A percentile compares a stretch with the other conserved stretches of the same genome.
These are phyloP conservation scores for Mus minutoides DNA, from an alignment of 2,797 vertebrate species.

Conservation along the genomic window DNA sequence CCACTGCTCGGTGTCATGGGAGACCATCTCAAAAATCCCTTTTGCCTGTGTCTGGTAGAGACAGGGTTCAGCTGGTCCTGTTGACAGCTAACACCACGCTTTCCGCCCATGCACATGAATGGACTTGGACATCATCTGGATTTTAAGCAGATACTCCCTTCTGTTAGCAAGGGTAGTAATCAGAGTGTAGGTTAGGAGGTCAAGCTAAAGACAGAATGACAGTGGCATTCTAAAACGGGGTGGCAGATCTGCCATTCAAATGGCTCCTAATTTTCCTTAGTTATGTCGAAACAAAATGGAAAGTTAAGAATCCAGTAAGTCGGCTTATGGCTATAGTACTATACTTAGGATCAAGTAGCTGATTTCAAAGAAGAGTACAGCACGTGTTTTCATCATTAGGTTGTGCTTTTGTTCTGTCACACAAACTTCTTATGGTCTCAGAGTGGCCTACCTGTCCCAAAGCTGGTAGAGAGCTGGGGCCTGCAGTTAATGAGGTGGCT, in stretches of 20 bases:
- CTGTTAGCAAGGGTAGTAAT: slow-evolving; percentile 36
- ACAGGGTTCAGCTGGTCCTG: background rate
- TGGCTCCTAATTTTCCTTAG: slow-evolving; percentile 34
- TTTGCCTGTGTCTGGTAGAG: background rate
- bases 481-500: background rate
- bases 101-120: background rate
- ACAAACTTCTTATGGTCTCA: background rate
- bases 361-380: background rate
- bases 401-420: background rate
- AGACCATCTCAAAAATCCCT: background rate
- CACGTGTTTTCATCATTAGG: background rate
- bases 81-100: slow-evolving; percentile 13
- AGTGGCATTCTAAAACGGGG: slow-evolving; percentile 1
- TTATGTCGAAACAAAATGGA: slow-evolving; percentile 50
- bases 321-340: slow-evolving; percentile 2
- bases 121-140: background rate
- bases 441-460: background rate
- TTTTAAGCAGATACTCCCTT: slow-evolving; percentile 17
- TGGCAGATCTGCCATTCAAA: slow-evolving; percentile 32
- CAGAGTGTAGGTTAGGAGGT: slow-evolving; percentile 41
- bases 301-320: slow-evolving; percentile 21
- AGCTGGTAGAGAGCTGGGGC: background rate
- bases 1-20: background rate
- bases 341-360: slow-evolving; percentile 19
- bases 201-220: slow-evolving; percentile 31